Base-by-base conservation (phyloP, 2,797 vertebrate species). In the Lutjanus campechanus region DNA sequence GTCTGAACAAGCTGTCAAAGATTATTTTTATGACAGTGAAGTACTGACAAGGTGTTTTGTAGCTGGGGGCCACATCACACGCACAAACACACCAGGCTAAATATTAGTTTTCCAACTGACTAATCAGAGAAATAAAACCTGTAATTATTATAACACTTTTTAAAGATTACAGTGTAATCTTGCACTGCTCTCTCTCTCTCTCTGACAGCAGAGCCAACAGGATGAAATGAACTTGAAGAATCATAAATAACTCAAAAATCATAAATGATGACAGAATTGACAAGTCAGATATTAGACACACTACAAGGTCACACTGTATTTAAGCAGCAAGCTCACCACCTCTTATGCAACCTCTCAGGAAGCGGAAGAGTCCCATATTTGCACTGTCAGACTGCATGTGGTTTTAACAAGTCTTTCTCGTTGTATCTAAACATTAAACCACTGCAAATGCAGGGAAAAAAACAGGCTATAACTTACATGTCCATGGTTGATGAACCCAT, bases 401-500 rank as follows among this genome's bases (percentile, higher is more conserved):
- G 54, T 58, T 71, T 78, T 22, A 50, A 40, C 29, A 65, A 17
- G 5, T 68, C 10, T 54, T 54, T 11, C 17, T 58, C 4, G 59
- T 20, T 13, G 16, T 17, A 9, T 50, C 22, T 13, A 17, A 76
- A 40, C 41, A n/a, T 4, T 9, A n/a, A 0, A n/a, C 5, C 11
- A 43, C 11, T 20, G 9, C 1, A 72, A 63, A 53, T 17, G 10
- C 40, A 22, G 15, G 53, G 11, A 41, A 0, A 19, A 71, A 68
- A 54, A 22, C 0, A n/a, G 58, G 12, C 6, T 20, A n/a, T 15
- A 54, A 96, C 97, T 97, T 85, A 98, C 97, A 91, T 94, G 95
- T 64, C 97, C 97, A 4, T 96, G 76, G 94, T 99, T 98, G 87
- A 97, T 86, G 91, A 99, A 99, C 41, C 97, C 97, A 83, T 99